Evolutionary conservation across 2,797 vertebrate genomes (phyloP).

Genomic region (Melanotaenia trifasciata): DNA sequence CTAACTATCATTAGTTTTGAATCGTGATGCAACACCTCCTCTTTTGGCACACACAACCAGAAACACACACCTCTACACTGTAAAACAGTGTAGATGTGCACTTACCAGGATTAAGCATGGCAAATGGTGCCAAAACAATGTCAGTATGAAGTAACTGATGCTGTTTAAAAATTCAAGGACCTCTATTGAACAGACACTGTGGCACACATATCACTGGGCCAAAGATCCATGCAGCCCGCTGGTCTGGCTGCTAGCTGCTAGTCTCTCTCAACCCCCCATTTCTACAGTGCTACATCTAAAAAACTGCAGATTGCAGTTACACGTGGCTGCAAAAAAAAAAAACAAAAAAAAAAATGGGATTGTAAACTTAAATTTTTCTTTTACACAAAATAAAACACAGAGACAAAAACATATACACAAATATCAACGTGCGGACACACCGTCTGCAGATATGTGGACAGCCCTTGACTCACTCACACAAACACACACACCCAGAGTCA

Average conservation of each 20-base stretch:
- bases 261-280: slow-evolving; percentile 18
- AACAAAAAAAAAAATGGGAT: neutral
- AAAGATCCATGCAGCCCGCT: slow-evolving; percentile 66
- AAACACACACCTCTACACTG: slow-evolving; percentile 44
- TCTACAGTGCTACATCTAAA: slow-evolving; percentile 5
- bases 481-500: slow-evolving; percentile 55
- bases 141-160: slow-evolving; percentile 82
- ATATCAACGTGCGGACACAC: slow-evolving; percentile 26
- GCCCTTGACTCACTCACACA: slow-evolving; percentile 21
- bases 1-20: slow-evolving; percentile 25
- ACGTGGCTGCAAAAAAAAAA: neutral
- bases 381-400: slow-evolving; percentile 7
- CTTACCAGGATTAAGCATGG: slow-evolving; percentile 80
- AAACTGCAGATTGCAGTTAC: slow-evolving; percentile 17
- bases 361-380: neutral
- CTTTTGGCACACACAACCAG: slow-evolving; percentile 23
- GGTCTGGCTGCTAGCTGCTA: slow-evolving; percentile 53
- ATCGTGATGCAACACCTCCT: slow-evolving; percentile 3
- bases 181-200: slow-evolving; percentile 81
- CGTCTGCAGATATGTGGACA: slow-evolving; percentile 8
- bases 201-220: slow-evolving; percentile 75
- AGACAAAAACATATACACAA: neutral
- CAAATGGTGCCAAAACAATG: slow-evolving; percentile 82
- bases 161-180: slow-evolving; percentile 85
- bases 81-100: slow-evolving; percentile 70